Conservation (phyloP, 2,797 vertebrate genomes). For the Pseudopleuronectes americanus region DNA sequence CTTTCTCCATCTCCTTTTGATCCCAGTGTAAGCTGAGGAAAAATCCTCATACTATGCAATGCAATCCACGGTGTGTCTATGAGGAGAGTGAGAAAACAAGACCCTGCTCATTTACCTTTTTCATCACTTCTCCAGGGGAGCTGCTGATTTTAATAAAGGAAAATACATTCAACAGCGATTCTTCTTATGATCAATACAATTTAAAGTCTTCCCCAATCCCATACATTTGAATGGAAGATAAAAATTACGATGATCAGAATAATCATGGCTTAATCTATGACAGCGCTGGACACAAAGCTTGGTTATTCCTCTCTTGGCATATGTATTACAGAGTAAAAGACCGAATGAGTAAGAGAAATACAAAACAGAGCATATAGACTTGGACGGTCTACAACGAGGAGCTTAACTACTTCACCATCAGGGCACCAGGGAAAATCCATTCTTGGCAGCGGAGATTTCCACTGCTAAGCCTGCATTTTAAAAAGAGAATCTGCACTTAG, state of each 20-base stretch:
- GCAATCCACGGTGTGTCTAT: constrained; percentile 54
- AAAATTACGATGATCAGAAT: constrained; percentile 25
- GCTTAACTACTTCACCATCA: constrained; percentile 91
- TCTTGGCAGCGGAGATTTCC: constrained; percentile 89
- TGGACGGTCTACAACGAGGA: constrained; percentile 84
- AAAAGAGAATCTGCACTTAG: constrained; percentile 91
- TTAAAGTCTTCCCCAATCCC: background rate
- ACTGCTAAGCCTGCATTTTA: constrained; percentile 93
- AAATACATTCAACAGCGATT: constrained; percentile 4
- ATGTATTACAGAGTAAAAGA: constrained; percentile 49
- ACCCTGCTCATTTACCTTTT: constrained; percentile 28
- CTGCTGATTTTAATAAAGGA: constrained; percentile 17
- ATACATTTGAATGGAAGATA: constrained; percentile 11
- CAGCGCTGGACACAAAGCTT: constrained; percentile 25
- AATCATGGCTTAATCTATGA: constrained; percentile 31
- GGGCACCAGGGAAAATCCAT: constrained; percentile 92
- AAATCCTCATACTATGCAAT: constrained; percentile 61
- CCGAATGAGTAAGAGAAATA: constrained; percentile 42
- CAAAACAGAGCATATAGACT: constrained; percentile 64
- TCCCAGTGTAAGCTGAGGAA: constrained; percentile 63
- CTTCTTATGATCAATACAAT: constrained; percentile 12
- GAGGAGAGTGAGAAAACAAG: constrained; percentile 53
- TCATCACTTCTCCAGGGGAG: constrained; percentile 15
- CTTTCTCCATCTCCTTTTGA: constrained; percentile 71
- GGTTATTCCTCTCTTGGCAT: constrained; percentile 38